Percentiles rank a stretch among this genome's conserved stretches.
These are phyloP conservation scores for Cantharis flavilabris DNA, from an alignment of 2,888 invertebrate species.

Conservation along the genomic window DNA sequence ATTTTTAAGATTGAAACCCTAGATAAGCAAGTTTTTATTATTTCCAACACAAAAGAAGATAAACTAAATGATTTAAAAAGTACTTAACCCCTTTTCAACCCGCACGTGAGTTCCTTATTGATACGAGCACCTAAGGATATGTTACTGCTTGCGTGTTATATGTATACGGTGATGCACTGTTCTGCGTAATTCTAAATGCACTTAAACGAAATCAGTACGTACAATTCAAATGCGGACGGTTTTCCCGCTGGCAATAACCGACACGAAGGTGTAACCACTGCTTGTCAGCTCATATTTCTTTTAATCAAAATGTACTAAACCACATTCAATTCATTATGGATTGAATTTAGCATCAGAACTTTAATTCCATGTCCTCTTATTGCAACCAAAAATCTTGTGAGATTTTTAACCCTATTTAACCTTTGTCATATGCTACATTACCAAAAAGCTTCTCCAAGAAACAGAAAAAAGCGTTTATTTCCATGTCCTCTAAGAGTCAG, in stretches of 20 bases:
- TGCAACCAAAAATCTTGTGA: too few species aligned
- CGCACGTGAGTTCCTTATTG: not conserved
- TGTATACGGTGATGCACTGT: not conserved
- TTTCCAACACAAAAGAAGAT: not conserved
- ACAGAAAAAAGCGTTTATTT: too few species aligned
- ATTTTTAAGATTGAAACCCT: not conserved
- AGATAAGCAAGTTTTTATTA: not conserved
- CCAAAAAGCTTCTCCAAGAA: too few species aligned
- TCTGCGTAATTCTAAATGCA: not conserved
- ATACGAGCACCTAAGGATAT: not conserved
- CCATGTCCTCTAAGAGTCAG: too few species aligned
- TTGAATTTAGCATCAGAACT: too few species aligned
- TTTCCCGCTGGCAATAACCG: not conserved
- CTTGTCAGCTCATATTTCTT: not conserved
- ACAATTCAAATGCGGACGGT: not conserved
- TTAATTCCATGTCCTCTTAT: too few species aligned
- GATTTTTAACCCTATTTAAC: too few species aligned
- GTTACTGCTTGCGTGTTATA: not conserved
- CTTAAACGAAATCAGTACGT: not conserved
- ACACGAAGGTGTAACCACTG: not conserved
- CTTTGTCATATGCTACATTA: too few species aligned
- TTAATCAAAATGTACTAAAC: not conserved
- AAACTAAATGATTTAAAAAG: not conserved
- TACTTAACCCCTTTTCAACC: not conserved
- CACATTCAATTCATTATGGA: not conserved